phyloP scores from a whole-genome alignment of 2,888 invertebrate species.

The Mesodorylaimus sp. region DNA sequence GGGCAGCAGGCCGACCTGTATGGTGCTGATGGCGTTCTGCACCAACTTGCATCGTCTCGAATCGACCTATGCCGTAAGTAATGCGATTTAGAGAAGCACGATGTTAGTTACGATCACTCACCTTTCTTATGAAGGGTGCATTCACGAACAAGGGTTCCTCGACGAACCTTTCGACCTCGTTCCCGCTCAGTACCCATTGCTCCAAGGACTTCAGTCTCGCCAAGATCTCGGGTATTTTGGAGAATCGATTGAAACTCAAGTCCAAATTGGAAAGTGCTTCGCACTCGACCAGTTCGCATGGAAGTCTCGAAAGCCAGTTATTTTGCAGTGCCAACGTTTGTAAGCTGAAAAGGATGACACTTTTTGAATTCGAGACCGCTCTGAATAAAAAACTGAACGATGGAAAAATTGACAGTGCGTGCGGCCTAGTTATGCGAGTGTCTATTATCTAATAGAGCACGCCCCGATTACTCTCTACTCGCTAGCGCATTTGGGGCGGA shows the following conservation, averaged over 20 bases:
- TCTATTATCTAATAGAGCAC: no score
- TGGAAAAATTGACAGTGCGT: no score
- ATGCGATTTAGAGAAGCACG: not conserved
- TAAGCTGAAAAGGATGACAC: conserved; percentile 11
- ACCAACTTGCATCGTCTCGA: no score
- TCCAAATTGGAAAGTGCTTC: conserved; percentile 14
- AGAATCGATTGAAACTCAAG: conserved; percentile 20
- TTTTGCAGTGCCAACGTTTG: conserved; percentile 17
- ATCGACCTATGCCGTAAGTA: no score
- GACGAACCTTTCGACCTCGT: conserved; percentile 8
- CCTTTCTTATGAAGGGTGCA: conserved; percentile 2
- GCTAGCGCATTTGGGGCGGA: no score
- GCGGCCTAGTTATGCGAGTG: no score
- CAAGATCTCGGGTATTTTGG: conserved; percentile 14
- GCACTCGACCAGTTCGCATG: conserved; percentile 16
- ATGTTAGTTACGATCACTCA: no score
- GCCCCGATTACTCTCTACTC: no score
- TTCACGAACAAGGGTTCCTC: not conserved
- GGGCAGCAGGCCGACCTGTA: conserved; percentile 28
- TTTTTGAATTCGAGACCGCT: not conserved
- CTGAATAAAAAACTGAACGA: not conserved
- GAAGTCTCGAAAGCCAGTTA: conserved; percentile 18
- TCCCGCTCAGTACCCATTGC: conserved; percentile 13
- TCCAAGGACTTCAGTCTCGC: conserved; percentile 9
- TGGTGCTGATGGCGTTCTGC: no score